phyloP scores from a whole-genome alignment of 53 echinoderm and acorn worm genomes.

The Holothuria scabra region DNA sequence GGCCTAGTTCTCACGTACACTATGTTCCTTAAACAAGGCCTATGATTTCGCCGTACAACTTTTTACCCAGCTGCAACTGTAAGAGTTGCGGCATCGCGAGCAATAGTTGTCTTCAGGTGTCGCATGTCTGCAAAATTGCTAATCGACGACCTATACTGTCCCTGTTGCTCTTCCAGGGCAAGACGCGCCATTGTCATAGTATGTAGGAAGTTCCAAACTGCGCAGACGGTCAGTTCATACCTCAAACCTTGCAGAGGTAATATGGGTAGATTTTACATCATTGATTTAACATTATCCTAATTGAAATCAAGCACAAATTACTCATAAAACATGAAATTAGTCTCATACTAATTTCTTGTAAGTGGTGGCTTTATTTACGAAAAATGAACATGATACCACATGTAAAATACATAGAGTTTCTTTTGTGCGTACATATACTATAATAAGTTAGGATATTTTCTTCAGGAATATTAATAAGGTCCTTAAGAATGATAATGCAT shows the following conservation, averaged over 20 bases:
- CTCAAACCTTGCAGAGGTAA: conserved; percentile 25
- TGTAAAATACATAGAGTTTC: too few species aligned
- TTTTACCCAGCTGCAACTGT: neutral
- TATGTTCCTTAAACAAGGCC: conserved; percentile 4
- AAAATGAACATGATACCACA: too few species aligned
- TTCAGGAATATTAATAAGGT: too few species aligned
- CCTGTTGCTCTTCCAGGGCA: too few species aligned
- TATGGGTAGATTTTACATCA: conserved; percentile 17
- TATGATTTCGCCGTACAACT: conserved; percentile 10
- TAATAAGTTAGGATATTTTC: too few species aligned
- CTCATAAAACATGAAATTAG: too few species aligned
- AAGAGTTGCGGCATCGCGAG: neutral
- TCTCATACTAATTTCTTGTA: too few species aligned
- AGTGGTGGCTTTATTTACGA: too few species aligned
- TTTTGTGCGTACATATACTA: too few species aligned
- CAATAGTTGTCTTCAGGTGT: neutral
- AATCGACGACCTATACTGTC: conserved; percentile 6
- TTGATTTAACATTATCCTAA: neutral
- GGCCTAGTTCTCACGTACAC: too few species aligned
- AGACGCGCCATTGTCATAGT: neutral
- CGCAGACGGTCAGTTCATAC: conserved; percentile 14
- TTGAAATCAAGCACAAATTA: neutral
- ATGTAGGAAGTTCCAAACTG: conserved; percentile 19
- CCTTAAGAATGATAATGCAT: too few species aligned
- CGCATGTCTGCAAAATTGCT: too few species aligned